A percentile compares a stretch with the other conserved stretches of the same genome.
Conservation (phyloP, 2,797 vertebrate species). For the Botia kubotai region DNA sequence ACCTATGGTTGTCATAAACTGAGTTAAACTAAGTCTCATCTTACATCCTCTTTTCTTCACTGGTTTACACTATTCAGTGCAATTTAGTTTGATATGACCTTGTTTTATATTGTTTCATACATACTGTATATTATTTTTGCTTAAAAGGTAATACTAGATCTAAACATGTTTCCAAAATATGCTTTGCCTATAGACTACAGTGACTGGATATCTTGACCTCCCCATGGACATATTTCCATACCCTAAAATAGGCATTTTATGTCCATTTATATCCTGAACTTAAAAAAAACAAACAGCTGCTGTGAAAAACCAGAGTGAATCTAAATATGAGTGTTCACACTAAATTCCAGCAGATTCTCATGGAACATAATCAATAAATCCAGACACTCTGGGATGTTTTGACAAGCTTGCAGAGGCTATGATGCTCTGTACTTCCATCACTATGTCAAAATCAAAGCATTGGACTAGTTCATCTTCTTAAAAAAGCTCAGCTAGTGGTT, state of each 20-base stretch:
- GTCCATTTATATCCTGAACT: too few relatives aligned
- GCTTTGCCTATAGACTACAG: too few relatives aligned
- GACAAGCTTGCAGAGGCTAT: neutral
- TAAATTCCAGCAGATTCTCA: conserved; percentile 27
- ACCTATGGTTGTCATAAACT: neutral
- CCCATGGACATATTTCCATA: neutral
- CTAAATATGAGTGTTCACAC: conserved; percentile 23
- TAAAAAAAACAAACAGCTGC: conserved; percentile 6
- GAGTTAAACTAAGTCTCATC: neutral
- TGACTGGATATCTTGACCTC: too few relatives aligned
- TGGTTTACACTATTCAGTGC: too few relatives aligned
- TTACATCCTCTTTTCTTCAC: neutral
- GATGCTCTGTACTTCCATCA: neutral
- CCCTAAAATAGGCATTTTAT: too few relatives aligned
- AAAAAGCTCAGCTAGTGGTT: conserved; percentile 32
- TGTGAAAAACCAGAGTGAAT: conserved; percentile 26
- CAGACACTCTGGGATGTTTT: conserved; percentile 19
- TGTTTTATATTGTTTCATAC: too few relatives aligned
- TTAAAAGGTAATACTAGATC: too few relatives aligned
- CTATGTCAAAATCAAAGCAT: conserved; percentile 10
- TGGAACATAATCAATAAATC: conserved; percentile 16
- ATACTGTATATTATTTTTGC: too few relatives aligned
- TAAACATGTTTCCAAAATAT: too few relatives aligned
- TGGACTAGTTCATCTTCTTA: conserved; percentile 8
- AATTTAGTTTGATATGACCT: too few relatives aligned